Evolutionary conservation across 2,113 vertebrate genomes (phyloP).

Genomic region (Ranitomeya imitator): DNA sequence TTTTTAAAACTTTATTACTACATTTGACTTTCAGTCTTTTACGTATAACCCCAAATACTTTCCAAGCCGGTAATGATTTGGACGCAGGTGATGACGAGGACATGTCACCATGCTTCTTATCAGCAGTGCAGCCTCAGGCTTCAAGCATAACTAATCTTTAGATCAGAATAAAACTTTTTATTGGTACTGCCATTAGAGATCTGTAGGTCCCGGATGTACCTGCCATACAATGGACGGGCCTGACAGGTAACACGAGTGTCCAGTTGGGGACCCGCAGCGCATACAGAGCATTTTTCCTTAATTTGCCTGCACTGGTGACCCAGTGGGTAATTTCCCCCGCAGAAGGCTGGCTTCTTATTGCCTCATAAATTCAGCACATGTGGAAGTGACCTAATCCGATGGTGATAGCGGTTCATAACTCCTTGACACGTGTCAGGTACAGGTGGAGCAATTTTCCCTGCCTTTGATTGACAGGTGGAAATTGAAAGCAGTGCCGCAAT

Average conservation of each 20-base stretch:
- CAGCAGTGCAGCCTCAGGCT: not conserved
- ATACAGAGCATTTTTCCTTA: not conserved
- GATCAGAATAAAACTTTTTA: not conserved
- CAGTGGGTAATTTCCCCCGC: not conserved
- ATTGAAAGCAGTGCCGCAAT: not conserved
- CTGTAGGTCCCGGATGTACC: not conserved
- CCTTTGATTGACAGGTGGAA: slow-evolving; percentile 27
- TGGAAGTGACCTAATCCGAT: slow-evolving; percentile 48
- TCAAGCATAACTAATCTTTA: not conserved
- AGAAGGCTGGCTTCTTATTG: slow-evolving; percentile 29
- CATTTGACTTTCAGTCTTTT: too few relatives aligned
- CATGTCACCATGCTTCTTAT: not conserved
- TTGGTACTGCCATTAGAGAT: not conserved
- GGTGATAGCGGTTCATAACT: slow-evolving; percentile 4
- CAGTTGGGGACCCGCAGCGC: not conserved
- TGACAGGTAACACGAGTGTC: not conserved
- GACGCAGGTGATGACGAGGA: too few relatives aligned
- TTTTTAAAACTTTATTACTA: too few relatives aligned
- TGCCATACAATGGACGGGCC: not conserved
- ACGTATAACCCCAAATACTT: too few relatives aligned
- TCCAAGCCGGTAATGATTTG: too few relatives aligned
- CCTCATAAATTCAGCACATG: slow-evolving; percentile 43
- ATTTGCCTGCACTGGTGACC: not conserved
- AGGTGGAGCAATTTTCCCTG: slow-evolving; percentile 37
- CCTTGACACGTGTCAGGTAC: slow-evolving; percentile 16